These are phyloP conservation scores for Camponotus floridanus DNA, from an alignment of 1,140 invertebrate species.

Conservation along the genomic window DNA sequence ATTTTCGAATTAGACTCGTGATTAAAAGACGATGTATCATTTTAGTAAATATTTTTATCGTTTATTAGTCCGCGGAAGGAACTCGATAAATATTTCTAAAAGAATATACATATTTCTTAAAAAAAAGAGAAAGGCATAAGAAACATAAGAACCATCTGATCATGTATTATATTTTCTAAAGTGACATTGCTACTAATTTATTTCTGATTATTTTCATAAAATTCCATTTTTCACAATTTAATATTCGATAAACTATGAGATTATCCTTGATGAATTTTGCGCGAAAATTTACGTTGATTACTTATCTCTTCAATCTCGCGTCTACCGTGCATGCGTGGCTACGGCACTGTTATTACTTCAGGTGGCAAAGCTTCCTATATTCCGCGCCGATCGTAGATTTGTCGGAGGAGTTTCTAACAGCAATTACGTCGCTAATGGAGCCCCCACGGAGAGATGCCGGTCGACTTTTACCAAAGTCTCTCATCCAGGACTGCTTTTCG, in stretches of 20 bases:
- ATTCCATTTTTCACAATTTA: background rate
- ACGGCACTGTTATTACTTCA: slow-evolving; percentile 37
- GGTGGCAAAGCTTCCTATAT: slow-evolving; percentile 57
- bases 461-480: slow-evolving; percentile 76
- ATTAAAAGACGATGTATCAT: background rate
- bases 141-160: background rate
- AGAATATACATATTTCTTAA: background rate
- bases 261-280: background rate
- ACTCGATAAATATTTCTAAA: background rate
- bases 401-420: slow-evolving; percentile 82
- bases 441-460: slow-evolving; percentile 75
- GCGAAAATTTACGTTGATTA: slow-evolving; percentile 25
- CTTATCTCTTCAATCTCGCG: background rate
- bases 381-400: slow-evolving; percentile 79
- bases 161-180: background rate
- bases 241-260: background rate
- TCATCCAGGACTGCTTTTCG: slow-evolving; percentile 40
- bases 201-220: slow-evolving; percentile 1
- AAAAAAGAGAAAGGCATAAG: background rate
- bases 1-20: background rate
- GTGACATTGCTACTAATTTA: background rate
- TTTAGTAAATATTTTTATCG: background rate
- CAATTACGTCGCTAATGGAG: slow-evolving; percentile 83
- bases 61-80: background rate
- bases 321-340: background rate